Evolutionary conservation across 1,140 invertebrate species (phyloP).

Genomic region (Chionoecetes opilio): DNA sequence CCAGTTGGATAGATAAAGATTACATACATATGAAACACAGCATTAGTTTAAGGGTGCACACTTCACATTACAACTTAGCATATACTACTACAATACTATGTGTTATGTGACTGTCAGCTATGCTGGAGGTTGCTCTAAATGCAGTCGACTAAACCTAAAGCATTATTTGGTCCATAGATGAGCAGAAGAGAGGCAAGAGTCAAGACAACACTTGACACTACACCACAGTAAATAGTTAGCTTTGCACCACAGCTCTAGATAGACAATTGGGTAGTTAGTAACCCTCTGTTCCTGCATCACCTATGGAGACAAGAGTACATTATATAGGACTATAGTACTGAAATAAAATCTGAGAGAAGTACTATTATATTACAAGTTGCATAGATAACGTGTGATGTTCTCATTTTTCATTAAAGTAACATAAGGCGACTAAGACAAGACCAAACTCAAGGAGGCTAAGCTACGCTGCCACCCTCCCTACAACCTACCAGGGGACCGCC

Average conservation of each 20-base stretch:
- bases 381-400: slow-evolving; percentile 79
- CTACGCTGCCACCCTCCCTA: slow-evolving; percentile 7
- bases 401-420: slow-evolving; percentile 73
- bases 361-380: slow-evolving; percentile 79
- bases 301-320: background rate
- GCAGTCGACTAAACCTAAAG: slow-evolving; percentile 19
- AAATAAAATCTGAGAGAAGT: slow-evolving; percentile 74
- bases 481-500: background rate
- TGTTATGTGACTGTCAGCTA: slow-evolving; percentile 4
- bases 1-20: slow-evolving; percentile 45
- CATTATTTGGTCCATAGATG: background rate
- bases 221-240: background rate
- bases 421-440: slow-evolving; percentile 74
- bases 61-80: slow-evolving; percentile 14
- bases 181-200: background rate
- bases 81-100: background rate
- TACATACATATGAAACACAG: background rate
- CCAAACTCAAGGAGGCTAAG: slow-evolving; percentile 63
- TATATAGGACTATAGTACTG: slow-evolving; percentile 9
- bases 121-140: slow-evolving; percentile 18
- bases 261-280: background rate
- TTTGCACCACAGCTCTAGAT: background rate
- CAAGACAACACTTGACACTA: background rate
- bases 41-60: slow-evolving; percentile 29
- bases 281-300: background rate